Conservation (phyloP, 2,113 vertebrate genomes). For the Raphicerus campestris region DNA sequence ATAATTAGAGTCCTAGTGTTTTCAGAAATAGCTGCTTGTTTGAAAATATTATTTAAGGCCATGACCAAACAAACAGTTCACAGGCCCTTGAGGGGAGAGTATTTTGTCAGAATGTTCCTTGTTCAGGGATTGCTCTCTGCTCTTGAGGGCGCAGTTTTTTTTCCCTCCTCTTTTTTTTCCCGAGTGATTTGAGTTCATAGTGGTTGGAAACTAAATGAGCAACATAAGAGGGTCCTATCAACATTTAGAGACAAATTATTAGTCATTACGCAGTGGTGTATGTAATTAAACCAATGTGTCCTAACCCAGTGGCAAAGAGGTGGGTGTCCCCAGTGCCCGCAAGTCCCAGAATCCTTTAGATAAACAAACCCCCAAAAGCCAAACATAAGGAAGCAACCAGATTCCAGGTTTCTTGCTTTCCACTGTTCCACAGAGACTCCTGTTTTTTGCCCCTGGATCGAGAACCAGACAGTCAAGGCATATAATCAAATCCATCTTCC, state of each 20-base stretch:
- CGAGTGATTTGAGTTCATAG: background rate
- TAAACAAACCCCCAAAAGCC: background rate
- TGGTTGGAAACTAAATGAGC: background rate
- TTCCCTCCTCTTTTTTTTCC: background rate
- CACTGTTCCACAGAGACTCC: background rate
- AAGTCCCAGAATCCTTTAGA: background rate
- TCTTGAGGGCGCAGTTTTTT: background rate
- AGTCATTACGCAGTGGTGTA: background rate
- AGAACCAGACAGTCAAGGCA: background rate
- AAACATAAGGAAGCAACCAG: background rate
- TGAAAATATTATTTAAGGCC: background rate
- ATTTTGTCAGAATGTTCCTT: background rate
- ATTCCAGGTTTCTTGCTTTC: background rate
- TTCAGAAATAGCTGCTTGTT: background rate
- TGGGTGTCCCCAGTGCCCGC: background rate
- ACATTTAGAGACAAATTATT: background rate
- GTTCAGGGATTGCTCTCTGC: background rate
- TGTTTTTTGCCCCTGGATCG: background rate
- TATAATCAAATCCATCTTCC: background rate
- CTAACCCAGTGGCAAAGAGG: background rate
- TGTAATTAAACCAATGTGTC: conserved; percentile 6
- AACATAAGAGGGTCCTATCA: background rate
- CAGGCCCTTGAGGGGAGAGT: background rate
- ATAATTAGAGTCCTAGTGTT: background rate
- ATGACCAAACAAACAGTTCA: background rate